These are phyloP conservation scores for Rhinatrema bivittatum DNA, from an alignment of 2,797 vertebrate species.

Conservation along the genomic window DNA sequence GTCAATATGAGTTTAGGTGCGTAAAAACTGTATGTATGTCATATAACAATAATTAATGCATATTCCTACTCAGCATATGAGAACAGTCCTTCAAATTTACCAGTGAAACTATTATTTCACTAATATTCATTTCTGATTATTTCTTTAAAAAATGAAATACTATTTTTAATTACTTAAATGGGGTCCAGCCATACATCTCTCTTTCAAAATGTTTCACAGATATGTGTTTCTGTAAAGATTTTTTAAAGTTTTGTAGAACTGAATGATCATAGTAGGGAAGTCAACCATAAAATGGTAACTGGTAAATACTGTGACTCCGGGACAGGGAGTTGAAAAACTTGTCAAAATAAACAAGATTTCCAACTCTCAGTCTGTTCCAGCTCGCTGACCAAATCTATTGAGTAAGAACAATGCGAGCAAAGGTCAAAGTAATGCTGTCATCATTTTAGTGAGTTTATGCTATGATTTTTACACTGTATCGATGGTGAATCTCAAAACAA, in stretches of 20 bases:
- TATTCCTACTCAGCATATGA: too few relatives aligned
- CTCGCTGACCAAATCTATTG: constrained; percentile 23
- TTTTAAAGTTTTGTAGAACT: constrained; percentile 13
- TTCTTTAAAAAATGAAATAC: too few relatives aligned
- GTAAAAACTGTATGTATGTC: too few relatives aligned
- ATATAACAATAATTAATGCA: too few relatives aligned
- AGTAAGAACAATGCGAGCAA: constrained; percentile 10
- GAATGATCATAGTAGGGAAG: not conserved
- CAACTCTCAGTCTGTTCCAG: constrained; percentile 26
- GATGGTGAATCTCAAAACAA: too few relatives aligned
- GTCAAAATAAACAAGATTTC: constrained; percentile 33
- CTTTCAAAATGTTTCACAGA: too few relatives aligned
- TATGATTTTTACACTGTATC: not conserved
- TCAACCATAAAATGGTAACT: constrained; percentile 18
- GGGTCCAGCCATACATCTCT: too few relatives aligned
- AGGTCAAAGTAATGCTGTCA: constrained; percentile 27
- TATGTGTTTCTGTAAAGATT: constrained; percentile 1
- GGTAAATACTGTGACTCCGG: constrained; percentile 24
- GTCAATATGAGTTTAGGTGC: too few relatives aligned
- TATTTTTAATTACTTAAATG: too few relatives aligned
- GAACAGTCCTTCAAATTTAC: too few relatives aligned
- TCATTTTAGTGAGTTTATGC: constrained; percentile 15
- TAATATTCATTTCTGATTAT: too few relatives aligned
- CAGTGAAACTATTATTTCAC: too few relatives aligned
- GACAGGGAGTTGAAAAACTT: constrained; percentile 26